Percentiles rank a stretch among this genome's conserved stretches.
Evolutionary conservation across 2,888 invertebrate species (phyloP).

Genomic region (Nemoura dubitans): DNA sequence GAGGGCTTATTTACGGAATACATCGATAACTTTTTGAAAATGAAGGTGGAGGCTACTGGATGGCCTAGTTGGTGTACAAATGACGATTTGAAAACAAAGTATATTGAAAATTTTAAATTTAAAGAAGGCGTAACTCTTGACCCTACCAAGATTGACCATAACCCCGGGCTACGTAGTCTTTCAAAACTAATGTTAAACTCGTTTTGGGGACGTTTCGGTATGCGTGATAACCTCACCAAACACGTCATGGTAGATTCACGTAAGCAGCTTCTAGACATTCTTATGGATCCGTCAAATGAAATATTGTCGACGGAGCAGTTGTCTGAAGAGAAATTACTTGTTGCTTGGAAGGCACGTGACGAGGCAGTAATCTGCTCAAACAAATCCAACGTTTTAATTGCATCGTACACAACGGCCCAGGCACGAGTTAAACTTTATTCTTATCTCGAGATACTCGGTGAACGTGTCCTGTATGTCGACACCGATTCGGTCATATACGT

Average conservation of each 20-base stretch:
- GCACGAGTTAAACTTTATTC: slow-evolving; percentile 56
- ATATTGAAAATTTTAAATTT: slow-evolving; percentile 47
- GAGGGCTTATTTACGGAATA: slow-evolving; percentile 56
- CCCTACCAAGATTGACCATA: slow-evolving; percentile 44
- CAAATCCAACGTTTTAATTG: slow-evolving; percentile 56
- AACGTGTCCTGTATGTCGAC: slow-evolving; percentile 56
- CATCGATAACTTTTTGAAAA: slow-evolving; percentile 55
- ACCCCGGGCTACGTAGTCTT: slow-evolving; percentile 49
- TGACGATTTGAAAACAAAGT: slow-evolving; percentile 46
- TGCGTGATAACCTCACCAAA: neutral
- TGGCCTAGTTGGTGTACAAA: slow-evolving; percentile 53
- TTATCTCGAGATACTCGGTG: slow-evolving; percentile 55
- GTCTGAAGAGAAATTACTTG: no score
- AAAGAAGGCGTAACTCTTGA: slow-evolving; percentile 48
- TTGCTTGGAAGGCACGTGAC: no score
- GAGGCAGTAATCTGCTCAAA: no score
- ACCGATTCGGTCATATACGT: slow-evolving; percentile 56
- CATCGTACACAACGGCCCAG: slow-evolving; percentile 56
- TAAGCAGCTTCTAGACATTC: neutral
- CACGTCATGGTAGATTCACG: neutral
- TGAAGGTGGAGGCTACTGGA: slow-evolving; percentile 54
- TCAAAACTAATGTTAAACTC: slow-evolving; percentile 53
- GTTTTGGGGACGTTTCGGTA: slow-evolving; percentile 51
- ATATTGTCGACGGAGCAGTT: slow-evolving; percentile 44
- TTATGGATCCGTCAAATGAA: neutral